phyloP scores from a whole-genome alignment of 2,888 invertebrate genomes.

The Calliopum simillimum region DNA sequence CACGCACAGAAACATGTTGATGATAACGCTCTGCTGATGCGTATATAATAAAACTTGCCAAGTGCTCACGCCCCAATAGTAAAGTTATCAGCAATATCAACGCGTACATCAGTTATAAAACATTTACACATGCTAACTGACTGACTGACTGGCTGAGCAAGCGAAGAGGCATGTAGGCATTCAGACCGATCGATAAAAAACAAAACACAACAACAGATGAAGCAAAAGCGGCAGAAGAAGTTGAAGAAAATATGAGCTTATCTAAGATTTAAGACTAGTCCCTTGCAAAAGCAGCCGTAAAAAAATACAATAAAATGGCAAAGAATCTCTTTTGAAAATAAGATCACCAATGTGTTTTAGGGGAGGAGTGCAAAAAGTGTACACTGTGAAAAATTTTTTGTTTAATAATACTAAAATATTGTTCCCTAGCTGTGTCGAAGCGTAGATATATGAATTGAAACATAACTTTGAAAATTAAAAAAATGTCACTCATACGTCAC shows the following conservation, averaged over 20 bases:
- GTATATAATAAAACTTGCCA: conserved; percentile 33
- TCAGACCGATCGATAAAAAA: conserved; percentile 2
- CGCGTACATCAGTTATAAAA: conserved; percentile 44
- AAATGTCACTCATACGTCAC: too few species aligned
- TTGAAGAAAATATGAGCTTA: conserved; percentile 30
- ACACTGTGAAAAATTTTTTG: too few species aligned
- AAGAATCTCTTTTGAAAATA: too few species aligned
- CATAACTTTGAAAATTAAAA: too few species aligned
- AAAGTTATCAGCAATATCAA: conserved; percentile 45
- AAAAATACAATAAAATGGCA: background rate
- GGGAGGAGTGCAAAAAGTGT: too few species aligned
- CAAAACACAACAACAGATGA: background rate
- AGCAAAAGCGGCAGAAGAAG: conserved; percentile 22
- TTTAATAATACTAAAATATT: too few species aligned
- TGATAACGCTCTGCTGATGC: background rate
- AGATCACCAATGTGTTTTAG: too few species aligned
- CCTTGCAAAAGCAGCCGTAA: background rate
- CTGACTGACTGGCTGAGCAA: too few species aligned
- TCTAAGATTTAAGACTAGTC: too few species aligned
- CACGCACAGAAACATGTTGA: background rate
- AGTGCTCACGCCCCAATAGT: conserved; percentile 42
- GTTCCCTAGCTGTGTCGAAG: too few species aligned
- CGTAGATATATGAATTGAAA: too few species aligned
- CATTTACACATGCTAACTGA: conserved; percentile 33
- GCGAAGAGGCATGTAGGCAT: conserved; percentile 22